A percentile compares a stretch with the other conserved stretches of the same genome.
Conservation (phyloP, 2,113 vertebrate species). For the Epinephelus fuscoguttatus region DNA sequence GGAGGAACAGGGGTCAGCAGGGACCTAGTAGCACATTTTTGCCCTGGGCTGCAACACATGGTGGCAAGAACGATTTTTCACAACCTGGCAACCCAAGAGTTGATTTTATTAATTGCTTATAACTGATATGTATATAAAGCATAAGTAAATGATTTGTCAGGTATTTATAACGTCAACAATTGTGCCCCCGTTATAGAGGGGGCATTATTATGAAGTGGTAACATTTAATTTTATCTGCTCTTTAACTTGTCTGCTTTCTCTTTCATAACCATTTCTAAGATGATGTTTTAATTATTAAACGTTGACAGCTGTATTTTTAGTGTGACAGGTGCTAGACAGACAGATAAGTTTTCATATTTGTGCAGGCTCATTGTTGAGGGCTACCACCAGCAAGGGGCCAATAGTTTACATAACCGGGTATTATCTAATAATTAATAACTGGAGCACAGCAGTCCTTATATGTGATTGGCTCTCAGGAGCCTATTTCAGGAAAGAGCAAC, state of each 20-base stretch:
- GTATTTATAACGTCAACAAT: not conserved
- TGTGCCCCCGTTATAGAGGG: not conserved
- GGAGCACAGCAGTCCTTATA: slow-evolving; percentile 1
- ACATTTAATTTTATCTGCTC: not conserved
- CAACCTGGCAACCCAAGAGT: not conserved
- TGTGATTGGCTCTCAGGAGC: slow-evolving; percentile 10
- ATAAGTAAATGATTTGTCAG: not conserved
- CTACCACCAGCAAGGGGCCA: slow-evolving; percentile 22
- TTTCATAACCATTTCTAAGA: not conserved
- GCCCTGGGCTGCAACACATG: not conserved
- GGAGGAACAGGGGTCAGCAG: not conserved
- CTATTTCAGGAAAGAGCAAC: not conserved
- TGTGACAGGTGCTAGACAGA: not conserved
- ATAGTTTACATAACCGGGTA: slow-evolving; percentile 41
- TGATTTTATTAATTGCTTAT: not conserved
- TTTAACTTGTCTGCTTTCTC: not conserved
- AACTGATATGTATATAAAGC: not conserved
- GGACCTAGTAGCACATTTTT: too few species aligned
- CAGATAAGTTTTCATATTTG: not conserved
- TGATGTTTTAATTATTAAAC: not conserved
- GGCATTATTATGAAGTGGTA: not conserved
- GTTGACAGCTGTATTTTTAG: not conserved
- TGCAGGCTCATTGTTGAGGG: not conserved
- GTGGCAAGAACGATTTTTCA: not conserved
- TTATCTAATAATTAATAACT: slow-evolving; percentile 50